Conservation (phyloP, 92 coral and sea anemone genomes). For the Muricea muricata region DNA sequence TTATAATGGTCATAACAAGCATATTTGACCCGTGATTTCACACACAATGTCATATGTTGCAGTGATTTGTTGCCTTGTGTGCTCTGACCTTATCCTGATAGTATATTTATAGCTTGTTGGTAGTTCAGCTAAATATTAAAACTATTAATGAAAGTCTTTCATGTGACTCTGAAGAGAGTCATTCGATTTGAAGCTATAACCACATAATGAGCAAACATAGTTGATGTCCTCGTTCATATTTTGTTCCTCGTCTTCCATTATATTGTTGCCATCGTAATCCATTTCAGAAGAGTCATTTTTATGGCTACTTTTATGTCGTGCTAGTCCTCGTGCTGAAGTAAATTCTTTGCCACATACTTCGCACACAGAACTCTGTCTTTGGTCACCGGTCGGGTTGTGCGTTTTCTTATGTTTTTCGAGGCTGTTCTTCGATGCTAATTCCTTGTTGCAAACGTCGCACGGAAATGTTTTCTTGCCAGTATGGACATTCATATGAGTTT, state of each 20-base stretch:
- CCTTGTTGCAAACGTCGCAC: slow-evolving; percentile 31
- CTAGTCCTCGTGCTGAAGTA: neutral
- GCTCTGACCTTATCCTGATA: too few relatives aligned
- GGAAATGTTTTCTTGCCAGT: neutral
- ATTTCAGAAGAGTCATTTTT: neutral
- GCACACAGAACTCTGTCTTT: neutral
- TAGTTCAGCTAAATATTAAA: neutral
- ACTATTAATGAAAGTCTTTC: neutral
- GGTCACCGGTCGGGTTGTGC: neutral
- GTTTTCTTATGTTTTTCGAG: slow-evolving; percentile 22
- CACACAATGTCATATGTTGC: too few relatives aligned
- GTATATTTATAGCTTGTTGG: too few relatives aligned
- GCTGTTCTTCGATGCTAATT: neutral
- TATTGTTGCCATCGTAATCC: neutral
- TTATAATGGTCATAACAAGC: too few relatives aligned
- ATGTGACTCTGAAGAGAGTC: neutral
- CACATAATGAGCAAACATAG: neutral
- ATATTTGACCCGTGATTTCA: too few relatives aligned
- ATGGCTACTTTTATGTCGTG: neutral
- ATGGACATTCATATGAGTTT: slow-evolving; percentile 6
- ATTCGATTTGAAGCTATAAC: neutral
- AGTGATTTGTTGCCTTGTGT: too few relatives aligned
- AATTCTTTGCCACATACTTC: neutral
- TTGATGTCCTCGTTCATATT: neutral
- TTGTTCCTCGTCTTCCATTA: neutral